Base-by-base conservation (phyloP, 1,140 invertebrate species). In the Tenebrio molitor region DNA sequence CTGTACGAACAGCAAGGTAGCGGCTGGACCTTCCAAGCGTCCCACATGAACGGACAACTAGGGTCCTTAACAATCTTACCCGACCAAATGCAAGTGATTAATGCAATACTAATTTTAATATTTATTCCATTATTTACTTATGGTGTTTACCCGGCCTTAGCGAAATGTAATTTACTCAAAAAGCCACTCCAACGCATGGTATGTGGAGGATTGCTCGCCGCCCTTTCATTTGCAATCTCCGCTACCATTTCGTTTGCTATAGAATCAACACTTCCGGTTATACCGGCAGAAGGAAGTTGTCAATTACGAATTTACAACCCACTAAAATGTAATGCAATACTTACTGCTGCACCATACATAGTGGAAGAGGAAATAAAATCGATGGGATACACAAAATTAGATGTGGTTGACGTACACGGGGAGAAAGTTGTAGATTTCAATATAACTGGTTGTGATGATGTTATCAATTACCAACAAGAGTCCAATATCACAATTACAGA, bases 1-100 rank as follows among this genome's bases (percentile, higher is more conserved):
- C 84, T 98, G 0, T 91, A 91, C 78, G 93, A 95, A 81, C 93
- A 95, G 81, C 91, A 95, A 86, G 96, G 95, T 10, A 98, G 96
- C 0, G 88, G 93, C 44, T 99, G 97, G 97, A 97, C 95, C 0
- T 89, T 98, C 71, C 97, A 99, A 87, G 97, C 97, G 6, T 90
- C 91, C 0, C 87, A 91, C 74, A 96, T 99, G 94, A 86, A 96
- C 80, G 95, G 97, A 5, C 81, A 89, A 10, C 81, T 97, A 1
- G 88, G 89, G 0, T 88, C 86, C 68, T 87, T 87, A 12, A 85
- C 86, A 0, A 85, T 97, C 7, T 90, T 95, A 74, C 93, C 96
- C 0, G 96, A 98, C 83, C 96, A 97, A 83, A 91, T 97, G 87
- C 93, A 81, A 84, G 91, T 94, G 0, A 79, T 97, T 0, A 97